phyloP scores from a whole-genome alignment of 2,113 vertebrate genomes.

The Catagonus wagneri region DNA sequence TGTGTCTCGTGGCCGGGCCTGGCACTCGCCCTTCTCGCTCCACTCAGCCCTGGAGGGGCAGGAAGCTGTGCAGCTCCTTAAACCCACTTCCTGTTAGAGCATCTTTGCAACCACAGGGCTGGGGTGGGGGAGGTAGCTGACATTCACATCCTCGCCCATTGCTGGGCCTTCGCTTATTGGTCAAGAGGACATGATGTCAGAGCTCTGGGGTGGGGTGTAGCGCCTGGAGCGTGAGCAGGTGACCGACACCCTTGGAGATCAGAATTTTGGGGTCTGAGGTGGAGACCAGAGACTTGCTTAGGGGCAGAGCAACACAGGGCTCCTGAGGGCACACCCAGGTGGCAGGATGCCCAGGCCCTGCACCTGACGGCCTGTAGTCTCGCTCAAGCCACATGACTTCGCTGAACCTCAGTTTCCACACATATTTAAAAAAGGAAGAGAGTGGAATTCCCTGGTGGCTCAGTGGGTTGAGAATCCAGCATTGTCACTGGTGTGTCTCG shows the following conservation, averaged over 20 bases:
- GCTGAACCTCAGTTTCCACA: neutral
- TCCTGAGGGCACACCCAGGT: no score
- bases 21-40: conserved; percentile 57
- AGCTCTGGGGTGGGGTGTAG: conserved; percentile 38
- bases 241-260: neutral
- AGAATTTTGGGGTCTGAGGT: neutral
- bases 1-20: conserved; percentile 75
- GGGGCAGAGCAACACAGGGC: neutral
- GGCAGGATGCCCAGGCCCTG: neutral
- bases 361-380: neutral
- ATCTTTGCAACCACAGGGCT: conserved; percentile 85
- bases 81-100: conserved; percentile 86
- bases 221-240: conserved; percentile 33
- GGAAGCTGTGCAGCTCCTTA: conserved; percentile 77
- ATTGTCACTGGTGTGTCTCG: no score
- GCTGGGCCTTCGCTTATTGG: conserved; percentile 60
- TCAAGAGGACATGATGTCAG: conserved; percentile 55
- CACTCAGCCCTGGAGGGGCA: conserved; percentile 51
- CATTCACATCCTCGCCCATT: conserved; percentile 67
- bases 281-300: neutral
- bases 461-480: no score
- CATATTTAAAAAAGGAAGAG: neutral
- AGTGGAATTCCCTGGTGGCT: no score
- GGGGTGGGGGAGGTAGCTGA: conserved; percentile 74
- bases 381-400: neutral